Conservation (phyloP, 2,797 vertebrate genomes). For the Acipenser ruthenus region DNA sequence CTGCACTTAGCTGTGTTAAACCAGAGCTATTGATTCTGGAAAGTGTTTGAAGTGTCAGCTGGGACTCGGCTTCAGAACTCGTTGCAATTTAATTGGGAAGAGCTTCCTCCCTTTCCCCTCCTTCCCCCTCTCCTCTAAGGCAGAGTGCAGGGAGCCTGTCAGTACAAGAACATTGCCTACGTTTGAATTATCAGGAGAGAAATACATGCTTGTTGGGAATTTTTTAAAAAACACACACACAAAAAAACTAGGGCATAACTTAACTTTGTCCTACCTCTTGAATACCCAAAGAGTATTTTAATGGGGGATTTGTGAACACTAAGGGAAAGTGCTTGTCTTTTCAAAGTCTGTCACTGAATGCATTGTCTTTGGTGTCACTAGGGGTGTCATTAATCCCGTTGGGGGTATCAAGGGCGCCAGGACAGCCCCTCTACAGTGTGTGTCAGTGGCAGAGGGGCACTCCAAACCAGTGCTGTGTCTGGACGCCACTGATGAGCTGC, state of each 20-base stretch:
- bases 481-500: conserved; percentile 89
- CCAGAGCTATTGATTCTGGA: background rate
- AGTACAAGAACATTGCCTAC: too few relatives aligned
- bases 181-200: conserved; percentile 2
- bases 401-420: conserved; percentile 80
- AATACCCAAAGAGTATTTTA: too few relatives aligned
- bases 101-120: background rate
- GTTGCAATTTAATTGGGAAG: conserved; percentile 3
- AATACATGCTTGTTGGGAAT: background rate
- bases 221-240: too few relatives aligned
- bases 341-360: too few relatives aligned
- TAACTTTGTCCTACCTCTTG: too few relatives aligned
- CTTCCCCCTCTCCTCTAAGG: background rate
- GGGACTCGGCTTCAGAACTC: background rate
- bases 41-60: background rate
- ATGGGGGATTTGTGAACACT: too few relatives aligned
- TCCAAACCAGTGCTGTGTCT: conserved; percentile 91
- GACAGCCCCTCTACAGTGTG: conserved; percentile 85
- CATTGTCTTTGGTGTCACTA: conserved; percentile 30
- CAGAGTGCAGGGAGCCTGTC: background rate
- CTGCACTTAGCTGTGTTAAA: too few relatives aligned
- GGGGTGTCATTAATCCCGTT: conserved; percentile 87
- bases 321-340: too few relatives aligned
- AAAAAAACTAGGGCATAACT: too few relatives aligned
- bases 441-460: conserved; percentile 90